Evolutionary conservation across 2,888 invertebrate species (phyloP), one percentile per base, ranked within the genome.

Genomic region (Toxonevra muliebris): DNA sequence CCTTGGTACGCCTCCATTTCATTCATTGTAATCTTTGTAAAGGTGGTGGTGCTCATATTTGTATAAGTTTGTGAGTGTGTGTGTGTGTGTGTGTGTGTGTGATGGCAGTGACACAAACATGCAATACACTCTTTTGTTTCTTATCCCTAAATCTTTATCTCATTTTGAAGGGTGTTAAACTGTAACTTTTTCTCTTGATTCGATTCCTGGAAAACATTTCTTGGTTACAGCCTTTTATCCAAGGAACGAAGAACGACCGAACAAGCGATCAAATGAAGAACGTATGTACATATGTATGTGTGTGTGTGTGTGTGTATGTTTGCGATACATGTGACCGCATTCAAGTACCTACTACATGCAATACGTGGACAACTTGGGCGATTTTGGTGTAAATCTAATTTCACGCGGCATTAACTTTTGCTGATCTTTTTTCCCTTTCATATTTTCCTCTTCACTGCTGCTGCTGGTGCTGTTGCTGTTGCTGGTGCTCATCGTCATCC

Each of bases 351-450:
- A 30, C 30, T 30, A 30, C 30, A 30, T 30, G 30, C 30, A 30
- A 30, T 30, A 65, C 42, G 12, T 43, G 59, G 15, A 30, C 75
- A 67, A 71, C 71, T 69, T 69, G 69, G 61, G 70, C 68, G 71
- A 72, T 70, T 74, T 71, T 63, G 61, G 66, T 64, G 77, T 77
- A 84, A 83, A 84, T 84, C 83, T 84, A 84, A 83, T 83, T 83
- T 83, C 83, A 83, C 82, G 83, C 83, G 80, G 83, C 78, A 83
- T 83, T 83, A 83, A 82, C 81, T 77, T 76, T 78, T 79, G 75
- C 74, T 58, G 55, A 64, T 66, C 61, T 61, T 55, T 43, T 52
- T 17, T 30, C 52, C 42, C 43, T 40, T 54, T 55, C 15, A 30
- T 43, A 20, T 41, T 52, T 50, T 43, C 54, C 60, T 48, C 43